phyloP scores from a whole-genome alignment of 2,113 vertebrate species.

The Sebastes schlegelii region DNA sequence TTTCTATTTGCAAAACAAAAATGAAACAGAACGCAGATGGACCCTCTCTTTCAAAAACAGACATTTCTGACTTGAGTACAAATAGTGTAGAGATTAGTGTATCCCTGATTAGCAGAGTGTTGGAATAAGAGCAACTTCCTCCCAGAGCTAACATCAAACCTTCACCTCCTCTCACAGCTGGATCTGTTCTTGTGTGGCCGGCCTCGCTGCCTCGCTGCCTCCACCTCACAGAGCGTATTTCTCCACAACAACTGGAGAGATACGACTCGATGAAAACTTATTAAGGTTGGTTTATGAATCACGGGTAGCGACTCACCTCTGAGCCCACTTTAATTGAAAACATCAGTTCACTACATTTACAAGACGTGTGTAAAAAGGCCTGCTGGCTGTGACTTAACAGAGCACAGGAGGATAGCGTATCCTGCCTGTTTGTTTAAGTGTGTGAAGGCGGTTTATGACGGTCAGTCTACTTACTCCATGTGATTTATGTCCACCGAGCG shows the following conservation, averaged over 20 bases:
- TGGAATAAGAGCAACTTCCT: conserved; percentile 43
- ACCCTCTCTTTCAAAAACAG: too few species aligned
- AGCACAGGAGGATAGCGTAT: conserved; percentile 59
- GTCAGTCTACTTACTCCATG: conserved; percentile 39
- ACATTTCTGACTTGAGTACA: too few species aligned
- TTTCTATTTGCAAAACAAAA: too few species aligned
- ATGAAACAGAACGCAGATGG: too few species aligned
- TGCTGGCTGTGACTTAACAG: conserved; percentile 68
- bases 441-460: conserved; percentile 56
- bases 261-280: conserved; percentile 79
- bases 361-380: conserved; percentile 83
- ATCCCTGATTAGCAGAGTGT: neutral
- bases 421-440: conserved; percentile 53
- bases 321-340: conserved; percentile 88
- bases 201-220: conserved; percentile 60
- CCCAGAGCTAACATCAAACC: conserved; percentile 62
- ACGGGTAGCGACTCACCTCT: conserved; percentile 81
- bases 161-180: conserved; percentile 68
- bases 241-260: conserved; percentile 72
- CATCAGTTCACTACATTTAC: conserved; percentile 88
- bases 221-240: conserved; percentile 78
- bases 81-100: neutral
- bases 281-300: conserved; percentile 85
- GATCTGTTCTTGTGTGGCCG: conserved; percentile 72
- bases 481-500: conserved; percentile 52